Base-by-base conservation (phyloP, 2,888 invertebrate genomes). In the Euproctis similis region DNA sequence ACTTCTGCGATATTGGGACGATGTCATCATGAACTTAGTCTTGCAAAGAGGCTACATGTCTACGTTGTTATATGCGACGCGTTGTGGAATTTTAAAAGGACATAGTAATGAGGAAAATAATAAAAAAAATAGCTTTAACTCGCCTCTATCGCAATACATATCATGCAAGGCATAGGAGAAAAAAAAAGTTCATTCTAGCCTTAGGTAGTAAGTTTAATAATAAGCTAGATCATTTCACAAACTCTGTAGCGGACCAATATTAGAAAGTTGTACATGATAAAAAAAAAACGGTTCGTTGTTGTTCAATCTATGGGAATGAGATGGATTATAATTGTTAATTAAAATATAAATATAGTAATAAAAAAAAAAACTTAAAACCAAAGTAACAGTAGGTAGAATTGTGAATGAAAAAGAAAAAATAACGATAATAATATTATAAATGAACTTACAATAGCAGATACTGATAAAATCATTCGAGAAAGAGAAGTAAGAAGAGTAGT, bases 241-340 rank as follows among this genome's bases (percentile, higher is more conserved):
- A 82, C 73, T 77, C 66, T 66, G 80, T 82, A 82, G 84, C 66
- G 84, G 84, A 84, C 84, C 84, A 84, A 84, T 82, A 82, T 84
- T 82, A 84, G 82, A 84, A 84, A 84, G 81, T 82, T 82, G 82
- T 80, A 73, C 81, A 62, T 75, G 73, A 75, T 64, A 59, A 60
- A n/a, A n/a, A n/a, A n/a, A n/a, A n/a, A 64, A 59, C 55, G 73
- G 72, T 69, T 73, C 61, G 50, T 50, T 42, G 42, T 41, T 36
- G 47, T 36, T 34, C 30, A 40, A 29, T 36, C 17, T 36, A 32
- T 29, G 42, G 32, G 27, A 25, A 32, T 27, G 30, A 26, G 39
- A 26, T 39, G 17, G 34, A 20, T 29, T 24, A 38, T 30, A 27
- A 30, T 29, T 22, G 29, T 24, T 27, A 29, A 12, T 7, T 12